Evolutionary conservation across 2,888 invertebrate genomes (phyloP).

Genomic region (Crossocerus cetratus): DNA sequence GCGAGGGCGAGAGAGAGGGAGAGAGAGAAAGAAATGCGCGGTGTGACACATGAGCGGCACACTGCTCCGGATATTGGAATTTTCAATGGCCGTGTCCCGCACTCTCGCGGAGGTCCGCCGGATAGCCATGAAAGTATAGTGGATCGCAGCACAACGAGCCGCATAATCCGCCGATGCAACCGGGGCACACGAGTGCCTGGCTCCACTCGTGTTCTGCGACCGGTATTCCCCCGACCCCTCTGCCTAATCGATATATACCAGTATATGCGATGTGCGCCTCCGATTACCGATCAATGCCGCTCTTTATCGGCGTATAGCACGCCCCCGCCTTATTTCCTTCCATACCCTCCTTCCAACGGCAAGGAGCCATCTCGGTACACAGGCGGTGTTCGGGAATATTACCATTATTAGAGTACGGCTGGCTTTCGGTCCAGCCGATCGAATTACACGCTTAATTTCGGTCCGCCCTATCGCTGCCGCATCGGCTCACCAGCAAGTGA

Average conservation of each 20-base stretch:
- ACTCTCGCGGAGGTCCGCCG: slow-evolving; percentile 2
- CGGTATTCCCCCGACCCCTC: too few relatives aligned
- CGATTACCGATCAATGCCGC: slow-evolving; percentile 16
- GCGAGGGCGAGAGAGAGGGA: not conserved
- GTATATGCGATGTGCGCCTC: not conserved
- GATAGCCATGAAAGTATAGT: slow-evolving; percentile 38
- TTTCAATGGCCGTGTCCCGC: slow-evolving; percentile 40
- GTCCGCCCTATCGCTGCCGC: not conserved
- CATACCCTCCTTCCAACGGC: not conserved
- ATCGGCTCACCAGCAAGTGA: slow-evolving; percentile 1
- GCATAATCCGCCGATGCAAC: slow-evolving; percentile 32
- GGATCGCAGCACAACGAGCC: slow-evolving; percentile 38
- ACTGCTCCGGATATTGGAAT: slow-evolving; percentile 50
- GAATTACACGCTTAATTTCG: slow-evolving; percentile 40
- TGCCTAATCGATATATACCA: not conserved
- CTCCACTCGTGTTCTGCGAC: too few relatives aligned
- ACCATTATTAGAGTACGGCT: slow-evolving; percentile 24
- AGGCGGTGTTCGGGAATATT: not conserved
- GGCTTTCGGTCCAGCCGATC: slow-evolving; percentile 28
- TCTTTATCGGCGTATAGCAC: not conserved
- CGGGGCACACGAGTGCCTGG: slow-evolving; percentile 8
- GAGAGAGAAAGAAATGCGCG: not conserved
- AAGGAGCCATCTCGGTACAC: not conserved
- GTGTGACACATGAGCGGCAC: slow-evolving; percentile 6
- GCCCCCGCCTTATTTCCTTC: not conserved